Conservation (phyloP, 1,140 invertebrate species). For the Bombus fervidus region DNA sequence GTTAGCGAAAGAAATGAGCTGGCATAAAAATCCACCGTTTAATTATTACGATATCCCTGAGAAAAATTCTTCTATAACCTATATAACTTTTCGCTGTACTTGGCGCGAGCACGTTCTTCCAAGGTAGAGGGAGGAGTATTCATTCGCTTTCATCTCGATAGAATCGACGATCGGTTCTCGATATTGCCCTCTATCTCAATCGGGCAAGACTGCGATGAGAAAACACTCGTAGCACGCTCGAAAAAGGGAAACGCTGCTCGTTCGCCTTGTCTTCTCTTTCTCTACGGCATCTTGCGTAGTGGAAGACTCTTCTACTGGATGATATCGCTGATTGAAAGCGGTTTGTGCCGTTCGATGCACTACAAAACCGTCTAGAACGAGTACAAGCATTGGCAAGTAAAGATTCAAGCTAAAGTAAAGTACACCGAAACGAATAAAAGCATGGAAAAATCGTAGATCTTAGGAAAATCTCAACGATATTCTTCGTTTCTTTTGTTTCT, state of each 20-base stretch:
- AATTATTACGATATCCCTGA: no score
- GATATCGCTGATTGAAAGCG: conserved; percentile 47
- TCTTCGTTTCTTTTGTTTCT: neutral
- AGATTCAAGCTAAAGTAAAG: neutral
- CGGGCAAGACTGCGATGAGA: neutral
- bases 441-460: neutral
- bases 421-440: neutral
- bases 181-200: neutral
- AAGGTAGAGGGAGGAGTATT: neutral
- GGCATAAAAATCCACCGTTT: no score
- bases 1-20: no score
- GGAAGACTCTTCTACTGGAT: neutral
- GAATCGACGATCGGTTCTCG: conserved; percentile 37
- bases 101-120: neutral
- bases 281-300: neutral
- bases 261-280: conserved; percentile 21
- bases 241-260: neutral
- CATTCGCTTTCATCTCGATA: conserved; percentile 21
- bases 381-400: neutral
- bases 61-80: no score
- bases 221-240: conserved; percentile 1
- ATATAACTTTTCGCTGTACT: neutral
- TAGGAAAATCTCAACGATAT: neutral
- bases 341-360: conserved; percentile 8
- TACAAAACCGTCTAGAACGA: neutral